phyloP scores from a whole-genome alignment of 2,797 vertebrate species.

The Mormyrus hasselquistii region DNA sequence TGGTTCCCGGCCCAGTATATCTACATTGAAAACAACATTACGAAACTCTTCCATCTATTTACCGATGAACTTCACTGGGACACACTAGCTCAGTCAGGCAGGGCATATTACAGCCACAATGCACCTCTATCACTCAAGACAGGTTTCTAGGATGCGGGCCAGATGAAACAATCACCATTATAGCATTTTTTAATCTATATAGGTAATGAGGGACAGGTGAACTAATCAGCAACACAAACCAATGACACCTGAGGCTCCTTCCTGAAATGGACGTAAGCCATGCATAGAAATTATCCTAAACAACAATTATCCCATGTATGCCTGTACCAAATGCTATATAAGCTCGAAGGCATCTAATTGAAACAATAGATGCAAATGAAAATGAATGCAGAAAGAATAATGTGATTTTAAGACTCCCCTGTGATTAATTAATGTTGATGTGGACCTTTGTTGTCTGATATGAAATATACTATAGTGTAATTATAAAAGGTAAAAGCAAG shows the following conservation, averaged over 20 bases:
- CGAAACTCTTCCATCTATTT: neutral
- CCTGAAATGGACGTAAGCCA: neutral
- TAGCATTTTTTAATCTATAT: neutral
- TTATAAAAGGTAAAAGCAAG: neutral
- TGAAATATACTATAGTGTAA: too few species aligned
- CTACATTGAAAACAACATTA: neutral
- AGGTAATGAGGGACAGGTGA: slow-evolving; percentile 5
- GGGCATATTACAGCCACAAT: neutral
- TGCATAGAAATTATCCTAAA: slow-evolving; percentile 4
- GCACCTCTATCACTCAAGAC: neutral
- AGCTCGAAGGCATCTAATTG: neutral
- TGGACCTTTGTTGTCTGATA: too few species aligned
- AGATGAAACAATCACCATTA: slow-evolving; percentile 3
- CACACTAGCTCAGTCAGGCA: neutral
- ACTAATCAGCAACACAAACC: slow-evolving; percentile 6
- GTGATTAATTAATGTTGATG: neutral
- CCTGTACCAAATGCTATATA: neutral
- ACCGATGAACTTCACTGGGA: neutral
- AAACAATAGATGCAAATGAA: neutral
- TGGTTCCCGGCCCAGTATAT: neutral
- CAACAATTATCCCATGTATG: neutral
- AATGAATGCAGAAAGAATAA: neutral
- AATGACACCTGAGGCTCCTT: neutral
- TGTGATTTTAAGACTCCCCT: neutral
- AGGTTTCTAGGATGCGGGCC: neutral